Percentiles rank a stretch among this genome's conserved stretches.
Conservation (phyloP, 2,888 invertebrate species). For the Microlaimidae sp. region DNA sequence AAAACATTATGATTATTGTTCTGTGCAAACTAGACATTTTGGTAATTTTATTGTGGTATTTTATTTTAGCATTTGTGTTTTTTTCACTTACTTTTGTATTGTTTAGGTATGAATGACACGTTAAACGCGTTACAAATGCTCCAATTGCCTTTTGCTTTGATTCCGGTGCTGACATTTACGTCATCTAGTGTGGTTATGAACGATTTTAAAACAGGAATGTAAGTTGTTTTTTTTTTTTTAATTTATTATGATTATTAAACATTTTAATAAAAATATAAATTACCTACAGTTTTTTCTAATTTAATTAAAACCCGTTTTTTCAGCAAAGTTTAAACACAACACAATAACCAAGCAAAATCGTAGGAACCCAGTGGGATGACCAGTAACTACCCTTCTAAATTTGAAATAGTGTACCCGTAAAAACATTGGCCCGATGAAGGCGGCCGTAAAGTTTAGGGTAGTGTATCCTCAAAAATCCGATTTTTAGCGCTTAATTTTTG, state of each 20-base stretch:
- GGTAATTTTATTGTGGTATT: no score
- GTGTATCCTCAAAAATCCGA: no score
- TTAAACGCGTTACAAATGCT: conserved; percentile 69
- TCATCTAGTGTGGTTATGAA: conserved; percentile 61
- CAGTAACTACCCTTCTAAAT: no score
- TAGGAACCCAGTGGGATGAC: no score
- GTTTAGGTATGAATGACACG: conserved; percentile 69
- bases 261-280: not conserved
- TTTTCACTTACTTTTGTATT: no score
- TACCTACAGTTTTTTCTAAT: not conserved
- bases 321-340: no score
- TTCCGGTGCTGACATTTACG: conserved; percentile 70
- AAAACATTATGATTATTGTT: no score
- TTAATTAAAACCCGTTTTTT: not conserved
- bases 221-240: conserved; percentile 36
- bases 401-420: no score
- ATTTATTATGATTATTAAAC: conserved; percentile 2
- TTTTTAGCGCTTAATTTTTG: not conserved
- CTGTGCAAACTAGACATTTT: no score
- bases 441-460: no score
- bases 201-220: conserved; percentile 62
- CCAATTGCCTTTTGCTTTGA: conserved; percentile 66
- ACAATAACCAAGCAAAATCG: no score
- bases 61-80: conserved; percentile 54
- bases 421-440: no score